phyloP scores from a whole-genome alignment of 2,888 invertebrate species.

The Melieria crassipennis region DNA sequence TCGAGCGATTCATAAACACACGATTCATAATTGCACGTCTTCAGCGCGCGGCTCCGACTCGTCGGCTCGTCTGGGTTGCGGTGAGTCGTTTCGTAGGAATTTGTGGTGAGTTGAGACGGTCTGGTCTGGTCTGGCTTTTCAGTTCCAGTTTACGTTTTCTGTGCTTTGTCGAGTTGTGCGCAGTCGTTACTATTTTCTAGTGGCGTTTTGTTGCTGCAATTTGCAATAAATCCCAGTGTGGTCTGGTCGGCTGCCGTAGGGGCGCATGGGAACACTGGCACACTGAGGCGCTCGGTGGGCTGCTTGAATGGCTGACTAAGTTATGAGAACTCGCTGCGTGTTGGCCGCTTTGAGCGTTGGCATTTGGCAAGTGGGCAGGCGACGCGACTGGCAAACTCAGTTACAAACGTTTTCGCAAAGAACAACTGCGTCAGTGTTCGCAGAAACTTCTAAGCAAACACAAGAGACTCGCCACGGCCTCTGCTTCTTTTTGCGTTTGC shows the following conservation, averaged over 20 bases:
- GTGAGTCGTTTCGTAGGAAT: slow-evolving; percentile 22
- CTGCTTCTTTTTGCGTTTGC: too few species aligned
- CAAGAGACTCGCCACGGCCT: slow-evolving; percentile 36
- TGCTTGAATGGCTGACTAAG: too few species aligned
- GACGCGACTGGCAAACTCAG: slow-evolving; percentile 9
- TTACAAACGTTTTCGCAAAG: slow-evolving; percentile 25
- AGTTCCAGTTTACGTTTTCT: slow-evolving; percentile 6
- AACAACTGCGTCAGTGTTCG: slow-evolving; percentile 45
- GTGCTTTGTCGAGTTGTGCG: not conserved
- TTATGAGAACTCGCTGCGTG: not conserved
- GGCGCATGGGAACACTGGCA: too few species aligned
- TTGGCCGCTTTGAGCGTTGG: slow-evolving; percentile 5
- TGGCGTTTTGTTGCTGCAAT: not conserved
- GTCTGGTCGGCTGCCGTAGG: too few species aligned
- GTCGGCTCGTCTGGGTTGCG: not conserved
- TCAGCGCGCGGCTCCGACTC: too few species aligned
- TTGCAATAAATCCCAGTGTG: not conserved
- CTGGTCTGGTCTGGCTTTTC: not conserved
- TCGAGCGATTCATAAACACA: too few species aligned
- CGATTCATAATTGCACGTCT: too few species aligned
- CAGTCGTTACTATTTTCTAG: not conserved
- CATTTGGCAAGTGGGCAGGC: slow-evolving; percentile 8
- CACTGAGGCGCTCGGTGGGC: too few species aligned
- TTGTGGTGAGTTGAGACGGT: slow-evolving; percentile 26
- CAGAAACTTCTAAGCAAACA: slow-evolving; percentile 57